Conservation (phyloP, 2,797 vertebrate genomes). For the Ctenopoma kingsleyae region DNA sequence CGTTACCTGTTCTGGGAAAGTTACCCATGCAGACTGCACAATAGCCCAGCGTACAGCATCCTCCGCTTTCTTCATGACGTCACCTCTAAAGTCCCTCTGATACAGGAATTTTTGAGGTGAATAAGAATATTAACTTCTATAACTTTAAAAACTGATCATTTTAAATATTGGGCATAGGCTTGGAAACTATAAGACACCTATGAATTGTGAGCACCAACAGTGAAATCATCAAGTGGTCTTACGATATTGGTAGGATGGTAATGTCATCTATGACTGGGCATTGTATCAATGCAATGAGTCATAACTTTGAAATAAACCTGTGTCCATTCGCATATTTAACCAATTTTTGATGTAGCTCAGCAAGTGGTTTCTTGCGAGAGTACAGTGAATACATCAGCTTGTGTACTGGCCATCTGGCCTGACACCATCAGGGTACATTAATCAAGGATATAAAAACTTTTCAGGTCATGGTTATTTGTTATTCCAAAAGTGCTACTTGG, state of each 20-base stretch:
- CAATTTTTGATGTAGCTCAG: no score
- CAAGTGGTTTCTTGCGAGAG: no score
- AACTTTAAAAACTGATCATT: not conserved
- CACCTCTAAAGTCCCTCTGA: slow-evolving; percentile 1
- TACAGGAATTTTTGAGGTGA: not conserved
- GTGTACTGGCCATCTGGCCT: not conserved
- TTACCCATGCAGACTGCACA: slow-evolving; percentile 16
- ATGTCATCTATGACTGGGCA: no score
- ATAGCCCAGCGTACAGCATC: slow-evolving; percentile 35
- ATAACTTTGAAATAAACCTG: not conserved
- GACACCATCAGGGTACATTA: not conserved
- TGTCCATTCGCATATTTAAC: not conserved
- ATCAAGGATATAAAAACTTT: no score
- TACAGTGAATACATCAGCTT: not conserved
- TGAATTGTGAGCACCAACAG: no score
- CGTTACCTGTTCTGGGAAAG: slow-evolving; percentile 42
- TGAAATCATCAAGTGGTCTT: no score
- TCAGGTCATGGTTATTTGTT: no score
- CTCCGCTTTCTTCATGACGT: slow-evolving; percentile 17
- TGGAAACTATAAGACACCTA: not conserved
- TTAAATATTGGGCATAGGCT: not conserved
- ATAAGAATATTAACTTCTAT: not conserved
- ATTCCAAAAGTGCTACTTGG: no score
- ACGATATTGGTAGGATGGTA: no score
- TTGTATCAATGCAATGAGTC: no score